phyloP scores from a whole-genome alignment of 1,140 invertebrate species.

The Papilio helenus region DNA sequence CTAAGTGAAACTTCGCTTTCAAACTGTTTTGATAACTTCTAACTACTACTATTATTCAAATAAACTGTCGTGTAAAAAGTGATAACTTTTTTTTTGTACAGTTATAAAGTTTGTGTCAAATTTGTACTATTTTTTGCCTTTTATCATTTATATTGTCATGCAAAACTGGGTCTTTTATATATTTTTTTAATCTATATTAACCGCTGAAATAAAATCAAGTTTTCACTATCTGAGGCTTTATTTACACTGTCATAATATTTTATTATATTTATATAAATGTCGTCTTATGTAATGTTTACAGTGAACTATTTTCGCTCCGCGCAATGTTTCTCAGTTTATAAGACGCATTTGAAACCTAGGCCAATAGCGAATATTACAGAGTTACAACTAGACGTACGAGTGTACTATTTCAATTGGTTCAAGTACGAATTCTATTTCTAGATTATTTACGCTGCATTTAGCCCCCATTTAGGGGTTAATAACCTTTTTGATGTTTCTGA shows the following conservation, averaged over 20 bases:
- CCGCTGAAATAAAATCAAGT: neutral
- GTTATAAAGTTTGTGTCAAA: neutral
- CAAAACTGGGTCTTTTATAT: no score
- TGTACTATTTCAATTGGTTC: constrained; percentile 33
- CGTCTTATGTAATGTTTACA: constrained; percentile 11
- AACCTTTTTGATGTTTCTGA: constrained; percentile 3
- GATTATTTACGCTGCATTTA: constrained; percentile 10
- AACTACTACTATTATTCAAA: constrained; percentile 14
- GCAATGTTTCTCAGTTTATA: constrained; percentile 1
- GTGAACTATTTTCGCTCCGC: constrained; percentile 17
- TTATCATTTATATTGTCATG: neutral
- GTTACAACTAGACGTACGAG: constrained; percentile 8
- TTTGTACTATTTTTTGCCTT: neutral
- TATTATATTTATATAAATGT: neutral
- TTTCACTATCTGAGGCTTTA: neutral
- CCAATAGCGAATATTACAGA: constrained; percentile 23
- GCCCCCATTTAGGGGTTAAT: constrained; percentile 26
- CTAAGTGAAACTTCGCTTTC: constrained; percentile 7
- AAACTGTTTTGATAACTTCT: constrained; percentile 21
- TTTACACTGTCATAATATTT: neutral
- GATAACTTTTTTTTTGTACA: neutral
- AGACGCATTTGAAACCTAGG: constrained; percentile 18
- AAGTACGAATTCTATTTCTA: constrained; percentile 36
- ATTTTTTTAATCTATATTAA: no score
- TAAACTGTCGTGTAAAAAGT: neutral